phyloP scores from a whole-genome alignment of 2,797 vertebrate genomes.

The Helicolenus hilgendorfi region DNA sequence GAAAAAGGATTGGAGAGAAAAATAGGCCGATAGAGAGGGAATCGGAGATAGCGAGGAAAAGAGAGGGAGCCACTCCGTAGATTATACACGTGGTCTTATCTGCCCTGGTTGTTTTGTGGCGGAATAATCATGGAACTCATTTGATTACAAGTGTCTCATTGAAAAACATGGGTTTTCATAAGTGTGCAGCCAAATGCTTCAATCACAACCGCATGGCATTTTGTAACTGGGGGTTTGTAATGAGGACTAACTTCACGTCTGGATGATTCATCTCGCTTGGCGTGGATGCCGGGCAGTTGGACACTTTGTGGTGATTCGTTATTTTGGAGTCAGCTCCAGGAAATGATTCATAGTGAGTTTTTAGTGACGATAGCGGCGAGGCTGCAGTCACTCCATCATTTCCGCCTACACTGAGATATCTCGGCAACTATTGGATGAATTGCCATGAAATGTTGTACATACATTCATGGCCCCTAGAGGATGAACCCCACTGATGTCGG shows the following conservation, averaged over 20 bases:
- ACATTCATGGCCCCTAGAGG: background rate
- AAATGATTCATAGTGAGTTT: background rate
- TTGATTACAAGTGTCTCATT: conserved; percentile 85
- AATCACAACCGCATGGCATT: conserved; percentile 56
- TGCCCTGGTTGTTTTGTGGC: conserved; percentile 53
- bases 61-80: conserved; percentile 30
- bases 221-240: conserved; percentile 42
- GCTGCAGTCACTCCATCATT: background rate
- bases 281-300: background rate
- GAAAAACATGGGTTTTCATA: conserved; percentile 84
- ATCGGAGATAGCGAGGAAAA: background rate
- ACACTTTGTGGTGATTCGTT: background rate
- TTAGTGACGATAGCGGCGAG: background rate
- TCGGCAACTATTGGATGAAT: no score
- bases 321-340: conserved; percentile 7
- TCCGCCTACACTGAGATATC: background rate
- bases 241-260: conserved; percentile 46
- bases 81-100: conserved; percentile 67
- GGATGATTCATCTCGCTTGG: conserved; percentile 18
- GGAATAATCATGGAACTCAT: conserved; percentile 79
- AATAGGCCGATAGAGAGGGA: background rate
- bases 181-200: conserved; percentile 74
- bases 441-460: background rate
- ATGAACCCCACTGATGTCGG: background rate
- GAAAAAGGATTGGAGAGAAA: conserved; percentile 38